Percentiles rank a stretch among this genome's conserved stretches.
These are phyloP conservation scores for Micropoecilia bifurca DNA, from an alignment of 2,797 vertebrate genomes.

Conservation along the genomic window DNA sequence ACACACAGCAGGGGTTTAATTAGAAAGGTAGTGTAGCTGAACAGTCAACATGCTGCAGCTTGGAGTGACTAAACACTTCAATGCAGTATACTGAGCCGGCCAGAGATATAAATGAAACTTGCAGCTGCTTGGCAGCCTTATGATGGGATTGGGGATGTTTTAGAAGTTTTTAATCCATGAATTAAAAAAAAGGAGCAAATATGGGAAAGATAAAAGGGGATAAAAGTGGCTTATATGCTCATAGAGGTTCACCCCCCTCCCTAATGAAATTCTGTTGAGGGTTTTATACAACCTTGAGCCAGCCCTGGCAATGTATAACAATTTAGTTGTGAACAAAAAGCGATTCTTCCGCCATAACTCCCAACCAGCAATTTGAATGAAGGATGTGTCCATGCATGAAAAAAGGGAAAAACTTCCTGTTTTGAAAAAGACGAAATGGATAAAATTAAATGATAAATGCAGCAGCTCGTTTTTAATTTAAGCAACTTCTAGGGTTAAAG, in stretches of 20 bases:
- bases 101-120: neutral
- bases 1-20: conserved; percentile 78
- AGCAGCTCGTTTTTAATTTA: neutral
- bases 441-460: neutral
- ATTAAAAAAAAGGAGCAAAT: neutral
- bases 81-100: conserved; percentile 32
- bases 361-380: conserved; percentile 11
- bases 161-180: neutral
- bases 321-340: conserved; percentile 34
- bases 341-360: conserved; percentile 22
- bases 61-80: conserved; percentile 53
- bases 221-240: neutral
- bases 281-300: neutral
- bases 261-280: neutral
- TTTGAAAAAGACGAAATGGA: neutral
- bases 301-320: conserved; percentile 37
- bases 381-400: conserved; percentile 13
- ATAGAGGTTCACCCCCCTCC: neutral
- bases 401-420: neutral
- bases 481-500: conserved; percentile 20
- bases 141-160: neutral
- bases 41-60: conserved; percentile 57
- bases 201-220: neutral
- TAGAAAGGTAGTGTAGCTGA: conserved; percentile 75
- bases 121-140: neutral